Evolutionary conservation across 2,888 invertebrate genomes (phyloP).

Genomic region (Mesopsocus fuscifrons): DNA sequence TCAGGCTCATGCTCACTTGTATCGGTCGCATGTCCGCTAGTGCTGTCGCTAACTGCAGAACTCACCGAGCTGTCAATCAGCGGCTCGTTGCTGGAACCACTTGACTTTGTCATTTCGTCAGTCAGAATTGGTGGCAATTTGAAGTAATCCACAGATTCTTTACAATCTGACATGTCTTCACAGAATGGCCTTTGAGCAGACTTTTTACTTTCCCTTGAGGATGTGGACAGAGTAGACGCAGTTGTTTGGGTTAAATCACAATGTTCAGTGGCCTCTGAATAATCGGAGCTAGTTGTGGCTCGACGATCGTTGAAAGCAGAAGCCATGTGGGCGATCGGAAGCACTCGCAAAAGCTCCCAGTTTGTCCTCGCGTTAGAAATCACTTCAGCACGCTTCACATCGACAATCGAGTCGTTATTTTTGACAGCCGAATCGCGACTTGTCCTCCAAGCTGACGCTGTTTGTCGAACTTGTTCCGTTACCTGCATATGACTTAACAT

Average conservation of each 20-base stretch:
- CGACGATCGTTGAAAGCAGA: slow-evolving; percentile 16
- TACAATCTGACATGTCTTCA: slow-evolving; percentile 39
- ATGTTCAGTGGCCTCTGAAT: slow-evolving; percentile 13
- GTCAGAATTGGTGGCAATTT: slow-evolving; percentile 47
- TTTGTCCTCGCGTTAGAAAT: slow-evolving; percentile 74
- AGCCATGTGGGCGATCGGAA: slow-evolving; percentile 11
- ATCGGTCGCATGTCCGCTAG: slow-evolving; percentile 14
- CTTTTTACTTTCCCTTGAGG: slow-evolving; percentile 24
- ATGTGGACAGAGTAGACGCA: slow-evolving; percentile 7
- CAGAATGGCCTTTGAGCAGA: slow-evolving; percentile 30
- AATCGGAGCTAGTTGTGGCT: slow-evolving; percentile 9
- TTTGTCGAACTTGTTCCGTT: slow-evolving; percentile 34
- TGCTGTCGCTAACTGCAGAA: slow-evolving; percentile 21
- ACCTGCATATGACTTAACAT: slow-evolving; percentile 60
- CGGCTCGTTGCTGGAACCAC: slow-evolving; percentile 49
- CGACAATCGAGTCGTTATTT: slow-evolving; percentile 33
- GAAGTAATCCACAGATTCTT: slow-evolving; percentile 31
- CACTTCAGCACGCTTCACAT: slow-evolving; percentile 56
- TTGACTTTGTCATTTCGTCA: slow-evolving; percentile 19
- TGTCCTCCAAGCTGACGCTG: slow-evolving; percentile 61
- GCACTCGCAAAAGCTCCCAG: slow-evolving; percentile 57
- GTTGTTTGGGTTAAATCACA: slow-evolving; percentile 15
- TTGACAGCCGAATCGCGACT: slow-evolving; percentile 50
- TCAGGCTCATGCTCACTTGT: slow-evolving; percentile 23
- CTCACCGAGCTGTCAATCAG: slow-evolving; percentile 43